Evolutionary conservation across 1,140 invertebrate genomes (phyloP), one percentile per base, ranked within the genome.

Genomic region (Helicoverpa zea): DNA sequence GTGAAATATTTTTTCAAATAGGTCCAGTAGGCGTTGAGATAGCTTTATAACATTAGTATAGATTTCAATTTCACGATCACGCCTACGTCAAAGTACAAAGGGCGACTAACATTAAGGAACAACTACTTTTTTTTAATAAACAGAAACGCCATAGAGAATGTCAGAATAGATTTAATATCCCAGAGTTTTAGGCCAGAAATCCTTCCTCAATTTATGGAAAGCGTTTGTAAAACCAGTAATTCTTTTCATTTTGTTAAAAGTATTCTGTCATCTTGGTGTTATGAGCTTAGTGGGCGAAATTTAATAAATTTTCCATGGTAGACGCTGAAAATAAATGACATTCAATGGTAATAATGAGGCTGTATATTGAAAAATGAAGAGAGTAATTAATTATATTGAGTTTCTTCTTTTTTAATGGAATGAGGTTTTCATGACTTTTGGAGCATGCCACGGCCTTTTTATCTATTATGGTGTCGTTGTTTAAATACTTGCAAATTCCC

Each of bases 351-450:
- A 52, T 72, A 72, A 51, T 68, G 18, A 72, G 54, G 12, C 23
- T 63, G 23, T 72, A 54, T 72, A 54, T 72, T 72, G 49, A 52
- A 72, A 72, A 51, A 72, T n/a, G 23, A 54, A 72, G 49, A 52
- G n/a, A 54, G 12, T 66, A 66, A 66, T 72, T 66, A 66, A 66
- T 72, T 49, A 72, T 12, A 52, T 52, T 72, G n/a, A 58, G 72
- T 18, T 35, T 18, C 18, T 12, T 74, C 5, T 5, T 30, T 74
- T 58, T 74, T 23, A 18, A 13, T 5, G 49, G 29, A 29, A 54
- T 72, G 49, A 72, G 68, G n/a, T 54, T 72, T 51, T 52, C 12
- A 23, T 11, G 11, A 12, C 2, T 12, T 3, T 11, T 35, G 5
- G 43, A 1, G n/a, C 23, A 2, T 23, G 23, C 23, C 23, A 1